Base-by-base conservation (phyloP, 2,888 invertebrate species). In the Dione juno region DNA sequence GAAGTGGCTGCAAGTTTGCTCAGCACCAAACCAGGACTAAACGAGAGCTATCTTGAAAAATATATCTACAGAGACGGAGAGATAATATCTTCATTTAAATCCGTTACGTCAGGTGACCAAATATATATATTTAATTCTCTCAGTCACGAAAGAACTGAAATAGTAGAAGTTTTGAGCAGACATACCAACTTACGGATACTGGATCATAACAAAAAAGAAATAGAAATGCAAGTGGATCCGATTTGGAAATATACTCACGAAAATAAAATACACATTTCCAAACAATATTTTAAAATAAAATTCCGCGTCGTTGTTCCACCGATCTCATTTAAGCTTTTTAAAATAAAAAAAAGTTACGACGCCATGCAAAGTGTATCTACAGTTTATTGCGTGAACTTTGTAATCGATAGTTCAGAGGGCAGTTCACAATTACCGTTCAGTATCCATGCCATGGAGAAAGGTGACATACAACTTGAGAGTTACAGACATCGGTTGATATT, bases 41-140 rank as follows among this genome's bases (percentile, higher is more conserved):
- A 95, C 61, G 95, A 95, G 81, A 95, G 96, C 9, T 87, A 87
- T 75, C 79, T 92, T 3, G 85, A 86, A 65, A 92, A 92, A 74
- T 88, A 89, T 74, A 85, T 92, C 0, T 88, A 87, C 58, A 82
- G 87, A 77, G 87, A 91, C 48, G 91, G 91, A 8, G 90, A 92
- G 78, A 87, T 90, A 66, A 85, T 87, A 52, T 86, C 90, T 2
- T 75, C 80, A 7, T 90, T 88, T 64, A 88, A 80, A 75, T 94
- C 94, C 21, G 84, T 97, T 16, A 89, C 88, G 66, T 89, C 93
- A 13, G 94, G 94, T 28, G 95, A 93, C 81, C 94, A 94, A 83
- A 93, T 97, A 70, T 95, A 97, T 6, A 86, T 99, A 0, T 98
- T 97, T 82, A 99, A 99, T 87, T 96, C 98, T 0, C 86, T 98